phyloP scores from a whole-genome alignment of 2,888 invertebrate species.

The Cantharis flavilabris region DNA sequence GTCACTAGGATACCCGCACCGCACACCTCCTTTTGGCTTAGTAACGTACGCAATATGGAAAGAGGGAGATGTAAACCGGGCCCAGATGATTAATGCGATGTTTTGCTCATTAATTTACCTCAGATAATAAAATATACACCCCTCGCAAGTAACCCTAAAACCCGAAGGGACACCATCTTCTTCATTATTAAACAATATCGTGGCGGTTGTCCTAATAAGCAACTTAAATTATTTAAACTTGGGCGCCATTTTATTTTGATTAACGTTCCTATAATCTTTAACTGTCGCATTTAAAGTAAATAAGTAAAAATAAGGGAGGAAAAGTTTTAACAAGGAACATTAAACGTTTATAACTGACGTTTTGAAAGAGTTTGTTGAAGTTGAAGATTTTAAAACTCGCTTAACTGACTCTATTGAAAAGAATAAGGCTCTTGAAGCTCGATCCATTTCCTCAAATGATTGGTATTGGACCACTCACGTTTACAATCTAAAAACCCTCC shows the following conservation, averaged over 20 bases:
- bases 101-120: conserved; percentile 29
- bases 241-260: background rate
- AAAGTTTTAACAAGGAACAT: background rate
- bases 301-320: background rate
- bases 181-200: conserved; percentile 15
- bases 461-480: conserved; percentile 35
- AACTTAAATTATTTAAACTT: background rate
- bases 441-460: conserved; percentile 33
- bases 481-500: conserved; percentile 31
- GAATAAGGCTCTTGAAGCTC: conserved; percentile 28
- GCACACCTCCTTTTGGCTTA: conserved; percentile 18
- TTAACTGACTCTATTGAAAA: conserved; percentile 27
- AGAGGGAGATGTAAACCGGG: conserved; percentile 17
- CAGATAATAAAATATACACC: conserved; percentile 19
- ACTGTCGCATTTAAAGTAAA: background rate
- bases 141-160: conserved; percentile 19
- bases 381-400: conserved; percentile 29
- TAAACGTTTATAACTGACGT: conserved; percentile 3
- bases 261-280: background rate
- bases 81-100: conserved; percentile 26
- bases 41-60: conserved; percentile 22
- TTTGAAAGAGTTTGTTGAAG: conserved; percentile 17
- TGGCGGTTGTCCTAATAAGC: background rate
- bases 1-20: conserved; percentile 15
- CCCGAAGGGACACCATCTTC: conserved; percentile 12